These are phyloP conservation scores for Conus canariensis DNA, from an alignment of 2,888 invertebrate species.

Conservation along the genomic window DNA sequence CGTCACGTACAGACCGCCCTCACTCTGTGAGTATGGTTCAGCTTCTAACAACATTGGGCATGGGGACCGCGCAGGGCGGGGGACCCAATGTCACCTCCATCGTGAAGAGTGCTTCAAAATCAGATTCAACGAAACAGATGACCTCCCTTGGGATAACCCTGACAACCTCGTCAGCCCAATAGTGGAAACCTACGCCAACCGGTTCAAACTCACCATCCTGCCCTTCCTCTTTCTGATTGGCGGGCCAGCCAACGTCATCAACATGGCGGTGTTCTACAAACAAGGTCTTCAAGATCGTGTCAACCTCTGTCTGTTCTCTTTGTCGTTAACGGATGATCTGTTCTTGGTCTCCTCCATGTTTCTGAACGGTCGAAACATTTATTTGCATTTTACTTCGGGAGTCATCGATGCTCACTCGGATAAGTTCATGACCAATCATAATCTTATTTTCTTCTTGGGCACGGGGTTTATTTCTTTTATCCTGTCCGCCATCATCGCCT, in stretches of 20 bases:
- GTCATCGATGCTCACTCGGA: background rate
- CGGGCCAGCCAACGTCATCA: conserved; percentile 12
- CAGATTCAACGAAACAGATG: background rate
- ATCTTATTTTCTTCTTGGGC: background rate
- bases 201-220: background rate
- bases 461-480: background rate
- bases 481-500: conserved; percentile 27
- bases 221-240: conserved; percentile 26
- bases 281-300: conserved; percentile 5
- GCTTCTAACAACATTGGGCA: too few species aligned
- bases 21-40: too few species aligned
- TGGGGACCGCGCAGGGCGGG: too few species aligned
- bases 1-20: too few species aligned
- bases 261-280: conserved; percentile 29
- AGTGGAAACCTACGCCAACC: background rate
- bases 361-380: background rate
- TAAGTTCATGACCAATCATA: background rate
- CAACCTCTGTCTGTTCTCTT: conserved; percentile 9
- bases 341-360: background rate
- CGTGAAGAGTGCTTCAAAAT: background rate
- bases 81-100: background rate
- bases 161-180: background rate
- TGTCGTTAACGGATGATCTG: background rate
- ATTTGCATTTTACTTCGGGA: background rate
- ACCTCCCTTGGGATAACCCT: conserved; percentile 12